Evolutionary conservation across 2,113 vertebrate genomes (phyloP), one percentile per base, ranked within the genome.

Genomic region (Onychorhynchus coronatus): DNA sequence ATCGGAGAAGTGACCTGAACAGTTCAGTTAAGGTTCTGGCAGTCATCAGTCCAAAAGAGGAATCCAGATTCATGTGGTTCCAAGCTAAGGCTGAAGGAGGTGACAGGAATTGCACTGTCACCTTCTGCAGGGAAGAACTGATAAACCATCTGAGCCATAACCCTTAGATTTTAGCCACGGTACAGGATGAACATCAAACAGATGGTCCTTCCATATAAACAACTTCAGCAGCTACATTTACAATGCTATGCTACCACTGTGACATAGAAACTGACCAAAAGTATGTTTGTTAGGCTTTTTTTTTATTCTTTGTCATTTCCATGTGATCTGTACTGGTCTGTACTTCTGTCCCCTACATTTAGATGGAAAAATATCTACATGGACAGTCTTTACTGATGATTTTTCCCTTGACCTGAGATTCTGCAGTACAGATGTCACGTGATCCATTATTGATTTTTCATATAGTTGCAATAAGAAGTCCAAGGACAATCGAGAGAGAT

Each of bases 271-370:
- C 9, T 65, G 66, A 68, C 3, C 20, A 42, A 86, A 82, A 30
- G 0, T 2, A 23, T 37, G 11, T 28, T 23, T 33, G 4, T 35
- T 22, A 20, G 27, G 14, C 8, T 2, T 15, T 11, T 28, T 28
- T 46, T 58, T 52, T 11, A 28, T 47, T 4, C 8, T 73, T 63
- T 86, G 31, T 47, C 4, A 8, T 70, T 91, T 31, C 22, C 28
- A 3, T 39, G 12, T 39, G 17, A 63, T 47, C 21, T 39, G 3
- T 37, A n/a, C 25, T 7, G 1, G 17, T 37, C 39, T 44, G 17
- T 70, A 66, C 22, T 55, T 68, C n/a, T n/a, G n/a, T n/a, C n/a
- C n/a, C n/a, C n/a, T n/a, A n/a, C n/a, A n/a, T n/a, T n/a, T n/a
- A 73, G 33, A 68, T 47, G 30, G 8, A 12, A 82, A 82, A 72